A percentile compares a stretch with the other conserved stretches of the same genome.
Evolutionary conservation across 2,888 invertebrate genomes (phyloP).

Genomic region (Drosophila leonis): DNA sequence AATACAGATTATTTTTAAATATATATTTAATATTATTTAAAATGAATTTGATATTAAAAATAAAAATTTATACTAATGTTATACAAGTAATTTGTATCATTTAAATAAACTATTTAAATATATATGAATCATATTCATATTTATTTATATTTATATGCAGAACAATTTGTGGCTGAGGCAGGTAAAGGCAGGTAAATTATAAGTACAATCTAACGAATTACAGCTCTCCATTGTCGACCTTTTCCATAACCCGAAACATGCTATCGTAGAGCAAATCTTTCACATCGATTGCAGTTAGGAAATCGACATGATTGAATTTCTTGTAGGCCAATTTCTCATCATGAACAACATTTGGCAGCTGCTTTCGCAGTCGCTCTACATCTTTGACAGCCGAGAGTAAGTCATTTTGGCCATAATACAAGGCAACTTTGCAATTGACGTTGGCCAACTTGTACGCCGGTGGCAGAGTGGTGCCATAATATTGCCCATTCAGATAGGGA

Average conservation of each 20-base stretch:
- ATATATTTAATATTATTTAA: no score
- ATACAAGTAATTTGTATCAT: no score
- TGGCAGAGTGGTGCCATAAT: conserved; percentile 45
- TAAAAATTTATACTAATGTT: no score
- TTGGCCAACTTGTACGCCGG: conserved; percentile 86
- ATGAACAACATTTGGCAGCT: conserved; percentile 71
- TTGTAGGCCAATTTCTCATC: conserved; percentile 47
- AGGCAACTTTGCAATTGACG: conserved; percentile 85
- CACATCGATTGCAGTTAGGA: conserved; percentile 42
- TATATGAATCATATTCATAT: no score
- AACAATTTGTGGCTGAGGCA: neutral
- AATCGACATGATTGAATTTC: conserved; percentile 59
- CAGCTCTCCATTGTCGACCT: conserved; percentile 54
- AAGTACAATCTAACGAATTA: no score
- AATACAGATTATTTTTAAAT: no score
- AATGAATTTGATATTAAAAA: no score
- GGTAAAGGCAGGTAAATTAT: no score
- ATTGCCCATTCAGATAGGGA: conserved; percentile 56
- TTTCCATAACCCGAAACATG: conserved; percentile 50
- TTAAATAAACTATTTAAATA: no score
- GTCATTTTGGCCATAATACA: conserved; percentile 63
- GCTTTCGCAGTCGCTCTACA: conserved; percentile 51
- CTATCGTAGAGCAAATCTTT: conserved; percentile 48
- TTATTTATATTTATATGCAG: no score
- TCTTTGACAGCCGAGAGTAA: conserved; percentile 86